Percentiles rank a stretch among this genome's conserved stretches.
Conservation (phyloP, 2,113 vertebrate genomes). For the Gobio gobio region DNA sequence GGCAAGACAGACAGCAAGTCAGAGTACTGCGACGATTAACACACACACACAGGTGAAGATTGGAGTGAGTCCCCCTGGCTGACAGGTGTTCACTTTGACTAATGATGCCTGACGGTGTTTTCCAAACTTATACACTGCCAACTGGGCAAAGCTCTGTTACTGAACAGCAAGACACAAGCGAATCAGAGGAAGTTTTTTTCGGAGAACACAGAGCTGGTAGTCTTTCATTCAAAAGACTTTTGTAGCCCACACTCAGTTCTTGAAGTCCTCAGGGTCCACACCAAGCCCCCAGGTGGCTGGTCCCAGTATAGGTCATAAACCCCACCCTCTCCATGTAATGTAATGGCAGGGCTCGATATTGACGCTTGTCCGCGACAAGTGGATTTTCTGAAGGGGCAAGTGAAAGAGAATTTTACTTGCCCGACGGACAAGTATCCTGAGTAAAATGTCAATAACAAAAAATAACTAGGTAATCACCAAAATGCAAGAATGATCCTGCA, state of each 20-base stretch:
- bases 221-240: background rate
- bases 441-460: too few relatives aligned
- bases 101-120: constrained; percentile 20
- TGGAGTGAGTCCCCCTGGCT: background rate
- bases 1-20: background rate
- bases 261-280: background rate
- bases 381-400: too few relatives aligned
- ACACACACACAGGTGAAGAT: background rate
- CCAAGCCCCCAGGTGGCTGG: too few relatives aligned
- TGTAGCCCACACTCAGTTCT: background rate
- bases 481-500: too few relatives aligned
- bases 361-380: too few relatives aligned
- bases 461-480: too few relatives aligned
- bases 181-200: background rate
- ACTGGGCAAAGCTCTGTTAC: background rate
- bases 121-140: background rate
- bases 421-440: too few relatives aligned
- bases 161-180: background rate
- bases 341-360: too few relatives aligned
- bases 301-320: too few relatives aligned
- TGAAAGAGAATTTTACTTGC: too few relatives aligned
- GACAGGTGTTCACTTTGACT: constrained; percentile 22
- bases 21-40: background rate
- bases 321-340: too few relatives aligned
- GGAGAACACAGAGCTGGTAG: background rate